Percentiles rank a stretch among this genome's conserved stretches.
Evolutionary conservation across 2,797 vertebrate species (phyloP).

Genomic region (Lagorchestes hirsutus): DNA sequence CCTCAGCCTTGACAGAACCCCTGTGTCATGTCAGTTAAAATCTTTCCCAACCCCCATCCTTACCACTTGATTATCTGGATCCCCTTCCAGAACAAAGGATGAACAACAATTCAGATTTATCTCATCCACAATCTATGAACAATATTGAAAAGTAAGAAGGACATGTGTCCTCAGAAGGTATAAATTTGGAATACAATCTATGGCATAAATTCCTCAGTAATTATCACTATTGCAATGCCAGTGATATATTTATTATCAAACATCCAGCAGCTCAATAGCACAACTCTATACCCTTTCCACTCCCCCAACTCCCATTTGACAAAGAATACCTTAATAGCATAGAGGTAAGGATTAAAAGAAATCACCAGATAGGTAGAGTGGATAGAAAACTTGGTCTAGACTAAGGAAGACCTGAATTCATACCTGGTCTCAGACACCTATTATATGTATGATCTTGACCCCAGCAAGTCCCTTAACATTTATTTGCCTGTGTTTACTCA

Average conservation of each 20-base stretch:
- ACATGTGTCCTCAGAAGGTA: neutral
- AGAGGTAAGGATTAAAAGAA: neutral
- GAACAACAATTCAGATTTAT: neutral
- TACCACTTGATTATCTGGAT: neutral
- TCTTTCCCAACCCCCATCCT: neutral
- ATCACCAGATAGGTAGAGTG: neutral
- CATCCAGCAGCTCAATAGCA: neutral
- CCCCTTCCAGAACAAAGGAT: neutral
- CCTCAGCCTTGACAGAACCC: neutral
- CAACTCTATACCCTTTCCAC: too few relatives aligned
- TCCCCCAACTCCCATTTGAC: neutral
- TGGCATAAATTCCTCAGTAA: neutral
- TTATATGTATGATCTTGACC: neutral
- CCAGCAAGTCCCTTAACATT: neutral
- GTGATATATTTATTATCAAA: neutral
- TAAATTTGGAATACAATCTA: neutral
- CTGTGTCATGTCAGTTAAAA: neutral
- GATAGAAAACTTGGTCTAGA: neutral
- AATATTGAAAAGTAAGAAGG: neutral
- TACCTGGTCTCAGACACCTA: neutral
- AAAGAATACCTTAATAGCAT: neutral
- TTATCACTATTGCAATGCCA: neutral
- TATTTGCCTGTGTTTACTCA: neutral
- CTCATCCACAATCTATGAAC: neutral
- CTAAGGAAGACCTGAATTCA: neutral